phyloP scores from a whole-genome alignment of 2,888 invertebrate species.

The Perithous albicinctus region DNA sequence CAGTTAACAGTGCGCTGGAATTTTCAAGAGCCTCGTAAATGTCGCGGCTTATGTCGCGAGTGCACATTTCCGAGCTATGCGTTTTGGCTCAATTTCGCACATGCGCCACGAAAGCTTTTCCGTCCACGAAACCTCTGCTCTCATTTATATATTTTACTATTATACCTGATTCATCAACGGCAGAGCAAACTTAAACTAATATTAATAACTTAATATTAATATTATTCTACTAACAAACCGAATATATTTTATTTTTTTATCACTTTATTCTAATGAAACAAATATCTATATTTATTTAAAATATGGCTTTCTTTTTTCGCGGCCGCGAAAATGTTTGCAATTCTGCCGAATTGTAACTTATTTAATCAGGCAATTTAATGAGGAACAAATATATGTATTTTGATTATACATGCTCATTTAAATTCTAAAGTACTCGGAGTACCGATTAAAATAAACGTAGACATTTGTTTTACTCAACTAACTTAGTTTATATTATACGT shows the following conservation, averaged over 20 bases:
- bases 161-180: neutral
- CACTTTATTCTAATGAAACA: neutral
- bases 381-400: too few relatives aligned
- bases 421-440: neutral
- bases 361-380: too few relatives aligned
- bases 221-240: neutral
- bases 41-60: slow-evolving; percentile 25
- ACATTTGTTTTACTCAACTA: slow-evolving; percentile 3
- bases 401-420: too few relatives aligned
- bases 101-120: slow-evolving; percentile 50
- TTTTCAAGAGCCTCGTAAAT: slow-evolving; percentile 28
- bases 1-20: slow-evolving; percentile 18
- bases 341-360: neutral
- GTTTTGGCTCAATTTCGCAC: slow-evolving; percentile 53
- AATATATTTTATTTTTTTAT: too few relatives aligned
- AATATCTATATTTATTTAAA: neutral
- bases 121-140: slow-evolving; percentile 1
- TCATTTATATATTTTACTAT: slow-evolving; percentile 19
- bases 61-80: slow-evolving; percentile 49
- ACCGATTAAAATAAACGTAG: neutral
- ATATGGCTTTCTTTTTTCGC: too few relatives aligned
- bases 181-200: too few relatives aligned
- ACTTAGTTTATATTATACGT: neutral
- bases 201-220: too few relatives aligned
- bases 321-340: too few relatives aligned